Conservation (phyloP, 1,140 invertebrate genomes). For the Microplitis demolitor region DNA sequence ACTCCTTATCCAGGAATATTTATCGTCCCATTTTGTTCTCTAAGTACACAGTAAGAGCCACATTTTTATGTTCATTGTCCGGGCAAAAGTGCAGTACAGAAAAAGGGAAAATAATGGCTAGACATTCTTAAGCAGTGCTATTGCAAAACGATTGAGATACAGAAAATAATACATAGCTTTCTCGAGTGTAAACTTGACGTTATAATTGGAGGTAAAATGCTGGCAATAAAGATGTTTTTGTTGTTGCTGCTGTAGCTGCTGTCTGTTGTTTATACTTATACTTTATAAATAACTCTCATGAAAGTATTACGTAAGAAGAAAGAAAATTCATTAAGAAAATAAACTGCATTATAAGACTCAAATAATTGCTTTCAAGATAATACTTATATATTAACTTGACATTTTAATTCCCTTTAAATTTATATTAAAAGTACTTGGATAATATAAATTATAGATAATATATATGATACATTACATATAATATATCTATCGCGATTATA, state of each 20-base stretch:
- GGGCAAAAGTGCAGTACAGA: conserved; percentile 4
- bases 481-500: too few species aligned
- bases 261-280: background rate
- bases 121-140: background rate
- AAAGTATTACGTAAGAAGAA: too few species aligned
- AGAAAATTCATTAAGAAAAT: too few species aligned
- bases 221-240: background rate
- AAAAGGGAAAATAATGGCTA: conserved; percentile 1
- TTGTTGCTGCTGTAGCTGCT: background rate
- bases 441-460: too few species aligned
- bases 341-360: too few species aligned
- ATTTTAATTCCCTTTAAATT: background rate
- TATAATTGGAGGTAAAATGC: background rate
- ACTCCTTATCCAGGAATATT: conserved; percentile 44
- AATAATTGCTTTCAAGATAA: background rate
- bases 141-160: conserved; percentile 13
- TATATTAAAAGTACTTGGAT: background rate
- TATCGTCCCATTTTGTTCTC: conserved; percentile 47
- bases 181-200: background rate
- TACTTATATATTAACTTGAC: background rate
- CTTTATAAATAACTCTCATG: too few species aligned
- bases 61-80: conserved; percentile 42
- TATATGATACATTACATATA: too few species aligned
- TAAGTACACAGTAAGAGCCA: conserved; percentile 47
- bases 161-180: background rate